Base-by-base conservation (phyloP, 2,797 vertebrate species). In the Okamejei kenojei region DNA sequence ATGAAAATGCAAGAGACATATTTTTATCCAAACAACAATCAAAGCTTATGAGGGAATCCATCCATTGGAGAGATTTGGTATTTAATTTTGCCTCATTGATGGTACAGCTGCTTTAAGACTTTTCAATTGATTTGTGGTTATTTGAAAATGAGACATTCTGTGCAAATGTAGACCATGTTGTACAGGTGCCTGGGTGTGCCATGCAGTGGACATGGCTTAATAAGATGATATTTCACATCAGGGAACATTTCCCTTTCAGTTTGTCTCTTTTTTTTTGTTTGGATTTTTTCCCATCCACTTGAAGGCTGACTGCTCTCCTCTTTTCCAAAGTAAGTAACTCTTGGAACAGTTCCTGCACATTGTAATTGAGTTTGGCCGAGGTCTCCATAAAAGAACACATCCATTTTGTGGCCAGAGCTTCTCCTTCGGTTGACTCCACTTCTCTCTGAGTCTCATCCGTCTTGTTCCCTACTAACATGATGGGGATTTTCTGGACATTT, bases 371-470 rank as follows among this genome's bases (percentile, higher is more conserved):
- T 93, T 96, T 96, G 93, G 95, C 96, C 0, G 96, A 97, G 0
- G 96, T 96, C 94, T 97, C 96, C 96, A 96, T 95, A 90, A 97
- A 97, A 93, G 96, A 94, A 86, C 96, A 96, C 78, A 96, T 96
- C 96, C 96, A 97, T 93, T 95, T 95, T 90, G 93, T 94, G 93
- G 96, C 95, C 9, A 95, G 86, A 0, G 95, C 95, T 17, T 96
- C 95, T 26, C 95, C 95, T 68, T 97, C 96, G 0, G 94, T 94
- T 63, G 94, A 93, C 17, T 94, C 93, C 94, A 96, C 95, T 94
- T 97, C 95, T 54, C 96, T 93, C 90, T 94, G 94, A 7, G 93
- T 38, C 65, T 96, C 96, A 0, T 96, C 95, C 0, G 95, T 96
- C 91, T 97, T 96, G 94, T 96, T 96, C 8, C 96, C 96, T 26